A percentile compares a stretch with the other conserved stretches of the same genome.
phyloP scores from a whole-genome alignment of 2,888 invertebrate genomes.

The Plebejus argus region DNA sequence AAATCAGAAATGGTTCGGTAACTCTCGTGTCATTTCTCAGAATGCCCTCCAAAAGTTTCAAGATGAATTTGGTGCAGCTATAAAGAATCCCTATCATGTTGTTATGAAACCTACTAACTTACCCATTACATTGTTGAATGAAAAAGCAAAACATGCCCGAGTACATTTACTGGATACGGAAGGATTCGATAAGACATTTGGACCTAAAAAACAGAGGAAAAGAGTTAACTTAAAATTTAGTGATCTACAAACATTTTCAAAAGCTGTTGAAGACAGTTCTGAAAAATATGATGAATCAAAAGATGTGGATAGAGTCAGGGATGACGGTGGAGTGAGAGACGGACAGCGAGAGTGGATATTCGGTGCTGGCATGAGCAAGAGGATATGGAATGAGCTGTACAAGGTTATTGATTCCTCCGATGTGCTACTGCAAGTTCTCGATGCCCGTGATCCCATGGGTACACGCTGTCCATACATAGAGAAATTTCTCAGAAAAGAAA shows the following conservation, averaged over 20 bases:
- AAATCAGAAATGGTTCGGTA: constrained; percentile 99
- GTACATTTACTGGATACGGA: constrained; percentile 98
- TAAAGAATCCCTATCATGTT: constrained; percentile 98
- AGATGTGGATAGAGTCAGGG: constrained; percentile 91
- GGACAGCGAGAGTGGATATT: constrained; percentile 96
- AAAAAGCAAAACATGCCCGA: constrained; percentile 92
- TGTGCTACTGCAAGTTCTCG: constrained; percentile 96
- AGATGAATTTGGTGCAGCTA: constrained; percentile 95
- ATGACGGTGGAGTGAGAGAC: constrained; percentile 90
- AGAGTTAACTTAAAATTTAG: constrained; percentile 89
- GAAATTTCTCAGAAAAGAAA: constrained; percentile 95
- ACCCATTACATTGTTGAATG: constrained; percentile 96
- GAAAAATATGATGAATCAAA: constrained; percentile 90
- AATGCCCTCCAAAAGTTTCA: constrained; percentile 93
- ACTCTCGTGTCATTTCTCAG: constrained; percentile 97
- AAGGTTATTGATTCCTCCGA: constrained; percentile 99
- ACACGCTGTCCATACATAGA: constrained; percentile 96
- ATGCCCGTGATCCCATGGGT: constrained; percentile 98
- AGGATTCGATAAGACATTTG: constrained; percentile 96
- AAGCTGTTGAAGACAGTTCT: constrained; percentile 85
- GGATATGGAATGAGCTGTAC: constrained; percentile 99
- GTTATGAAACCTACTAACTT: constrained; percentile 97
- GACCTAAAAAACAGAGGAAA: constrained; percentile 95
- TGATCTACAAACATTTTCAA: constrained; percentile 89
- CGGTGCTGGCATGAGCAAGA: constrained; percentile 96